These are phyloP conservation scores for Eidolon dupreanum DNA, from an alignment of 2,797 vertebrate species.

Conservation along the genomic window DNA sequence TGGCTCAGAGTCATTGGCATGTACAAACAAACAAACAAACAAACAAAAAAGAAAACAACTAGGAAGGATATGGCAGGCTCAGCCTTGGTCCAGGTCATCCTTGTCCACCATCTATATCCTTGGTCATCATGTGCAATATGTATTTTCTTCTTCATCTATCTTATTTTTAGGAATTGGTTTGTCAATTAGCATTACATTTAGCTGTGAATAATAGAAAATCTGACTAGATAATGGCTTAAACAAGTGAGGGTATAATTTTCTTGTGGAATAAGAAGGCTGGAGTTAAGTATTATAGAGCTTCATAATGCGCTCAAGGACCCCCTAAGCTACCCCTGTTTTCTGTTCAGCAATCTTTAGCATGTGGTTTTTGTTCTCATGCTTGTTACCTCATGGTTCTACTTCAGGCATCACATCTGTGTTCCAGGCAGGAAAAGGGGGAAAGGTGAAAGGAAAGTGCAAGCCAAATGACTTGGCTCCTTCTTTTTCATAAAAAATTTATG, in stretches of 20 bases:
- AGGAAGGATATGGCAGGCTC: not conserved
- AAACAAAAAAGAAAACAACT: not conserved
- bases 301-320: not conserved
- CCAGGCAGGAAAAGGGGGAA: conserved; percentile 3
- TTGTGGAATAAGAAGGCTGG: not conserved
- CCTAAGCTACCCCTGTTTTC: not conserved
- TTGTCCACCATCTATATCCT: not conserved
- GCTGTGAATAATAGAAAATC: conserved; percentile 36
- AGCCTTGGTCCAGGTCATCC: not conserved
- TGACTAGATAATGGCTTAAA: not conserved
- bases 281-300: not conserved
- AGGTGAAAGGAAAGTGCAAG: not conserved
- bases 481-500: conserved; percentile 45
- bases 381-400: conserved; percentile 23
- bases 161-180: not conserved
- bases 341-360: not conserved
- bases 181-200: not conserved
- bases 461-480: not conserved
- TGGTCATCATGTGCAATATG: not conserved
- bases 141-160: not conserved
- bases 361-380: conserved; percentile 39
- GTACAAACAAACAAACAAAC: too few relatives aligned
- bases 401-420: not conserved
- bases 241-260: not conserved
- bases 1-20: not conserved